These are phyloP conservation scores for Diabrotica virgifera DNA, from an alignment of 1,140 invertebrate genomes.

Conservation along the genomic window DNA sequence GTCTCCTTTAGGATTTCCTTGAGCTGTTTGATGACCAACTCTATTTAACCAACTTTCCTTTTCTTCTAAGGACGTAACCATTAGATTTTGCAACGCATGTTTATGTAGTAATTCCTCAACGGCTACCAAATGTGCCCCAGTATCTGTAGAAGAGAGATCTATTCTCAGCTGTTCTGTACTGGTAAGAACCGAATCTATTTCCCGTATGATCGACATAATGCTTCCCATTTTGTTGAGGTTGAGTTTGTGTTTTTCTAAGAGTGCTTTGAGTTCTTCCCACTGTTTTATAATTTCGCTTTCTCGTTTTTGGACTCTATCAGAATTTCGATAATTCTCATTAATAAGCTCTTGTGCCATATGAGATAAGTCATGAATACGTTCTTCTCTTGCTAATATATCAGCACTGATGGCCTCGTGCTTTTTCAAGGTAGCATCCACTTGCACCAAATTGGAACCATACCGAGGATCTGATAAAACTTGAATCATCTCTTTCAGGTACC, in stretches of 20 bases:
- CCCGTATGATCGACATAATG: conserved; percentile 81
- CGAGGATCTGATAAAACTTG: conserved; percentile 91
- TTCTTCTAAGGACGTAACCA: conserved; percentile 83
- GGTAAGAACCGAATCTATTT: conserved; percentile 85
- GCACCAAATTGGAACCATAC: conserved; percentile 84
- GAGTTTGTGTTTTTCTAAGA: conserved; percentile 82
- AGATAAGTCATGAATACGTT: conserved; percentile 89
- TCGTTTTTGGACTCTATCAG: conserved; percentile 75
- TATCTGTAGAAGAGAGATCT: conserved; percentile 82
- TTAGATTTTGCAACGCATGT: conserved; percentile 86
- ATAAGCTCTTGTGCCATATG: conserved; percentile 90
- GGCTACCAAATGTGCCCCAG: conserved; percentile 86
- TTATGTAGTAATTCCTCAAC: conserved; percentile 93
- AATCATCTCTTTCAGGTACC: conserved; percentile 97
- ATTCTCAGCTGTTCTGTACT: conserved; percentile 80
- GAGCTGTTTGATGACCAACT: conserved; percentile 55
- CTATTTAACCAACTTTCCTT: conserved; percentile 74
- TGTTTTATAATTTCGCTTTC: conserved; percentile 84
- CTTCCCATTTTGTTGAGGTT: conserved; percentile 75
- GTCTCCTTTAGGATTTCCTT: conserved; percentile 42
- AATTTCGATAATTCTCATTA: conserved; percentile 87
- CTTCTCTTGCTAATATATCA: conserved; percentile 91
- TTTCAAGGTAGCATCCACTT: conserved; percentile 96
- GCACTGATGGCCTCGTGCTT: conserved; percentile 98
- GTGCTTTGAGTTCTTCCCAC: conserved; percentile 81